Base-by-base conservation (phyloP, 2,797 vertebrate species). In the Danio albolineatus region DNA sequence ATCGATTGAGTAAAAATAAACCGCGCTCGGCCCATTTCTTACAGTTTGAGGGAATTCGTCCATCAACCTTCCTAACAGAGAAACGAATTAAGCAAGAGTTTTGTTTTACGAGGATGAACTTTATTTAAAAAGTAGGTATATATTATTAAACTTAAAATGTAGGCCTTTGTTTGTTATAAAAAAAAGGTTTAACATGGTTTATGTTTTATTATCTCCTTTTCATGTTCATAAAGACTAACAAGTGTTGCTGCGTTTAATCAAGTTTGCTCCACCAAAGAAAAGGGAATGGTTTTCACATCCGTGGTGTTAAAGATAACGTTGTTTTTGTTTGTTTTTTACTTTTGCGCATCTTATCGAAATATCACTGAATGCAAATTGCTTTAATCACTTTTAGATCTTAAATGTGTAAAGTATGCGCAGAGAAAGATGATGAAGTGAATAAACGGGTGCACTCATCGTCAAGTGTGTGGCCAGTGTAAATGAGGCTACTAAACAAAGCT, bases 381-480 rank as follows among this genome's bases (percentile, higher is more conserved):
- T 62, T 1, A 16, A 36, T 10, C 46, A 5, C 17, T 51, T n/a
- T 17, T 48, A 12, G n/a, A 59, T 62, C 0, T 86, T 88, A 28
- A 28, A 28, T 28, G 28, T 28, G 28, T 28, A 87, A 88, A 84
- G 89, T 86, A 78, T 88, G 81, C 80, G 78, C 84, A 86, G 87
- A 88, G 83, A 89, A 90, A 83, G 80, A 84, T 87, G 84, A 92
- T 90, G 80, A 90, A 90, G 89, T 91, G 91, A 92, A 92, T 91
- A 90, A 92, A 92, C 88, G 83, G 92, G 91, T 89, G 86, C 89
- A 60, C 89, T 90, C 87, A 88, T 90, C 91, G 87, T 91, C 86
- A 93, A 92, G 28, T 28, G 91, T 93, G 92, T 92, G 91, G 88
- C 90, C 89, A 84, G 91, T 93, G 90, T 89, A 93, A 92, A 93